Evolutionary conservation across 2,113 vertebrate genomes (phyloP).

Genomic region (Eleginops maclovinus): DNA sequence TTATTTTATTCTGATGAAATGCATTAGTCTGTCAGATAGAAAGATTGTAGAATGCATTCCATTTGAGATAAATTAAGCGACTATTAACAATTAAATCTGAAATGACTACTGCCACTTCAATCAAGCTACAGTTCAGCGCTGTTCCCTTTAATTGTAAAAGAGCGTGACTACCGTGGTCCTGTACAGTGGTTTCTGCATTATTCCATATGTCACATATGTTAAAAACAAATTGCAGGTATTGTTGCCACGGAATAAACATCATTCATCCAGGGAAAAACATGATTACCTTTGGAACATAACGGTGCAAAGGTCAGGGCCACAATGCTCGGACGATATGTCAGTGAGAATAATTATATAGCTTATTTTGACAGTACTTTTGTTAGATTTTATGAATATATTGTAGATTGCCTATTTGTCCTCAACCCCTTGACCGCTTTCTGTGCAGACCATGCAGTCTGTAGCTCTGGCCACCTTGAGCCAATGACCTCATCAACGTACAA

Average conservation of each 20-base stretch:
- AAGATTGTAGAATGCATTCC: conserved; percentile 18
- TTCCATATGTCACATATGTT: conserved; percentile 7
- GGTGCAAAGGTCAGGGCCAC: not conserved
- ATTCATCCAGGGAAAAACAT: not conserved
- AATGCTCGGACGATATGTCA: not conserved
- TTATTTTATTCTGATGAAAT: conserved; percentile 45
- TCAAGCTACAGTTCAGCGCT: conserved; percentile 27
- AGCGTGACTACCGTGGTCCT: not conserved
- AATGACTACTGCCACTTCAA: conserved; percentile 26
- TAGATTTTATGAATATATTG: conserved; percentile 18
- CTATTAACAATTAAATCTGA: conserved; percentile 47
- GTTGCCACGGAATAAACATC: not conserved
- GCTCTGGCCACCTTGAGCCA: conserved; percentile 70
- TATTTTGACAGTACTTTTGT: conserved; percentile 21
- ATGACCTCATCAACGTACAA: conserved; percentile 82
- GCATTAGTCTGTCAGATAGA: conserved; percentile 28
- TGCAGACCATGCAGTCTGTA: conserved; percentile 26
- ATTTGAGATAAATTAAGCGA: conserved; percentile 33
- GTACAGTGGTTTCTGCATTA: not conserved
- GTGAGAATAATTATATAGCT: not conserved
- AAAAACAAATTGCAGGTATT: not conserved
- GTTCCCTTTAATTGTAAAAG: conserved; percentile 15
- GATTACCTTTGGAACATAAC: not conserved
- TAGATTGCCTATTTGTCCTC: conserved; percentile 51
- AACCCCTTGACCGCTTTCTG: conserved; percentile 52